Percentiles rank a stretch among this genome's conserved stretches.
Evolutionary conservation across 2,888 invertebrate genomes (phyloP).

Genomic region (Antitype chi): DNA sequence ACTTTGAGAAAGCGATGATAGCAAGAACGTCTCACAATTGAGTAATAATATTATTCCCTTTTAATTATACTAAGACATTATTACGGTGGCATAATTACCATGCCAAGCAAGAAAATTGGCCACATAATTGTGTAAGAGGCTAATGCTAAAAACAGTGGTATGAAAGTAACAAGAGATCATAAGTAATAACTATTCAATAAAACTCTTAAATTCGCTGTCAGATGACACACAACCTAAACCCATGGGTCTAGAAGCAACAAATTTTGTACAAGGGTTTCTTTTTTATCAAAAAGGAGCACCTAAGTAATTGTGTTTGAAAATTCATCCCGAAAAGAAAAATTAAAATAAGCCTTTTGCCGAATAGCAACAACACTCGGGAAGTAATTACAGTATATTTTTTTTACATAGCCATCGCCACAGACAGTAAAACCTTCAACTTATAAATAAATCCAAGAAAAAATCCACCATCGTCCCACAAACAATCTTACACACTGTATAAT

Average conservation of each 20-base stretch:
- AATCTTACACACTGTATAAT: constrained; percentile 17
- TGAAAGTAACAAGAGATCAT: not conserved
- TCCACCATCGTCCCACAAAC: not conserved
- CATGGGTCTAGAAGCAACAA: too few species aligned
- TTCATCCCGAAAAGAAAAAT: not conserved
- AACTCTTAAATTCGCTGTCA: not conserved
- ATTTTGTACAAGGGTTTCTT: too few species aligned
- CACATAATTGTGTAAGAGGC: not conserved
- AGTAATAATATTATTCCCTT: not conserved
- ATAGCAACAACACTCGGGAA: not conserved
- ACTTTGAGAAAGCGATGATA: not conserved
- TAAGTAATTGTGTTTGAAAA: too few species aligned
- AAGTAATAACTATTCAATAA: not conserved
- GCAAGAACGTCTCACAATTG: not conserved
- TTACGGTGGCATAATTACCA: not conserved
- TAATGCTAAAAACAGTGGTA: not conserved
- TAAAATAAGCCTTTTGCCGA: too few species aligned
- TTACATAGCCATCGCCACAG: too few species aligned
- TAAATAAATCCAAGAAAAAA: constrained; percentile 10
- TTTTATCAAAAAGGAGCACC: too few species aligned
- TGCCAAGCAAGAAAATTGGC: not conserved
- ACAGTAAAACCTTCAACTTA: not conserved
- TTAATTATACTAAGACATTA: not conserved
- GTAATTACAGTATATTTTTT: not conserved
- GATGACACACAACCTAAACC: not conserved